These are phyloP conservation scores for Dexiosoma caninum DNA, from an alignment of 2,888 invertebrate genomes.

Conservation along the genomic window DNA sequence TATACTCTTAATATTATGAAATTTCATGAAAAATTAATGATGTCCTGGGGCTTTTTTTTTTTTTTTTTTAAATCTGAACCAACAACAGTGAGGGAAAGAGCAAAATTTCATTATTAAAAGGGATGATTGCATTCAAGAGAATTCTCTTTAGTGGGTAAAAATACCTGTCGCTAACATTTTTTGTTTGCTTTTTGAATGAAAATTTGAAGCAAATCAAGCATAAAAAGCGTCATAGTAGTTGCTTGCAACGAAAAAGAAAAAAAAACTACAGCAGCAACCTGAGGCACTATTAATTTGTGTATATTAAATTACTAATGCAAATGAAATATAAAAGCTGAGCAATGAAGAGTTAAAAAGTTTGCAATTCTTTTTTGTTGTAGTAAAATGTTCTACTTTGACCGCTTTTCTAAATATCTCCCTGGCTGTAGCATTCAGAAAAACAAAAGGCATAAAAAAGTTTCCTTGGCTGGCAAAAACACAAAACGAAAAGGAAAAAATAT, in stretches of 20 bases:
- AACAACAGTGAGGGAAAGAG: neutral
- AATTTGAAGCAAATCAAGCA: slow-evolving; percentile 42
- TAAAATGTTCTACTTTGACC: slow-evolving; percentile 39
- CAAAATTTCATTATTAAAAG: neutral
- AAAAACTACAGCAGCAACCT: slow-evolving; percentile 7
- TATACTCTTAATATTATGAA: slow-evolving; percentile 9
- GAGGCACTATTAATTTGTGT: slow-evolving; percentile 40
- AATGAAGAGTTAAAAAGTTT: slow-evolving; percentile 45
- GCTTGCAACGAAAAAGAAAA: neutral
- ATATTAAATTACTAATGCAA: slow-evolving; percentile 18
- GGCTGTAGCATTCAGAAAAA: neutral
- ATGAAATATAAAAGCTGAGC: neutral
- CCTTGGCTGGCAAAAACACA: slow-evolving; percentile 26
- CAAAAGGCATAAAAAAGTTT: neutral
- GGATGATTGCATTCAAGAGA: slow-evolving; percentile 22
- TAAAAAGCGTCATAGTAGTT: slow-evolving; percentile 5
- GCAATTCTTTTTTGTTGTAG: slow-evolving; percentile 6
- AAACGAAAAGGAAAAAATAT: neutral
- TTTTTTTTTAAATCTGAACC: slow-evolving; percentile 17
- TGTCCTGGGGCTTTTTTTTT: slow-evolving; percentile 72
- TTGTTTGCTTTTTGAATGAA: slow-evolving; percentile 7
- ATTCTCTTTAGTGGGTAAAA: neutral
- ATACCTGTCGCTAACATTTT: slow-evolving; percentile 36
- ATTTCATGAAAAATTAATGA: slow-evolving; percentile 76
- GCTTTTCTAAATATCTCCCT: slow-evolving; percentile 14